Conservation (phyloP, 2,888 invertebrate species). For the Platycheirus albimanus region DNA sequence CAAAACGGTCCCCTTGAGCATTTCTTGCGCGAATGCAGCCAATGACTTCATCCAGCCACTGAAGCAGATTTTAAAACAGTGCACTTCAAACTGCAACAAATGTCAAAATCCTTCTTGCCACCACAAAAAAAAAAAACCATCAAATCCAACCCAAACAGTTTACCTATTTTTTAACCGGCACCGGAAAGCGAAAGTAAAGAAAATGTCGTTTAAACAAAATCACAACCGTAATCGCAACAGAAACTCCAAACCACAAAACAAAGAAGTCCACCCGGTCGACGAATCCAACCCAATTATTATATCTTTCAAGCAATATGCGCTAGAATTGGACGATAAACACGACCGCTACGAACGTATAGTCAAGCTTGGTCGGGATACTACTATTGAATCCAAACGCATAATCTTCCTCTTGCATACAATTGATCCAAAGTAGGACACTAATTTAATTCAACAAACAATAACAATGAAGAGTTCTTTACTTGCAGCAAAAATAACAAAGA, state of each 20-base stretch:
- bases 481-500: slow-evolving; percentile 84
- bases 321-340: slow-evolving; percentile 89
- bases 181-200: no score
- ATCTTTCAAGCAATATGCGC: slow-evolving; percentile 86
- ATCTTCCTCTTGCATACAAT: slow-evolving; percentile 93
- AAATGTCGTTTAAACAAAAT: slow-evolving; percentile 58
- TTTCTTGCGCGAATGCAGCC: no score
- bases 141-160: no score
- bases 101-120: no score
- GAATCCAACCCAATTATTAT: slow-evolving; percentile 79
- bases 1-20: no score
- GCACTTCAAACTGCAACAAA: no score
- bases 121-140: no score
- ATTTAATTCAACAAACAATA: no score
- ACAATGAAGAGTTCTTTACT: slow-evolving; percentile 16
- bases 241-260: background rate
- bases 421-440: slow-evolving; percentile 78
- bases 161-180: no score
- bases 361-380: slow-evolving; percentile 91
- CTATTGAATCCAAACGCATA: slow-evolving; percentile 94
- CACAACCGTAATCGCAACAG: slow-evolving; percentile 45
- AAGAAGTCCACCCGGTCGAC: slow-evolving; percentile 71
- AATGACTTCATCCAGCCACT: background rate
- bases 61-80: no score
- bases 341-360: slow-evolving; percentile 93